Conservation (phyloP, 2,888 invertebrate species). For the Rhagonycha fulva region DNA sequence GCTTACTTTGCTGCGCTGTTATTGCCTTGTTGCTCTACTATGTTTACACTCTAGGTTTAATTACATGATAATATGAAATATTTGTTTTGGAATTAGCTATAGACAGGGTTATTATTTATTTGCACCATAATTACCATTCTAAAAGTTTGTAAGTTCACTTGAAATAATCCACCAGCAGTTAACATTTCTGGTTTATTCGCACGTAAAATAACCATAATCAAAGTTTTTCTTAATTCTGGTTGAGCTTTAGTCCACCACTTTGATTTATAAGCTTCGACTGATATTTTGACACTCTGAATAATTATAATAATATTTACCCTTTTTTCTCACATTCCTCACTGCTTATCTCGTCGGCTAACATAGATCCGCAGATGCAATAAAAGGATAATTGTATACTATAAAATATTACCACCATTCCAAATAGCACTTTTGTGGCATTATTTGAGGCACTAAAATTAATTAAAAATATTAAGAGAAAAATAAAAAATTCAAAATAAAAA, state of each 20-base stretch:
- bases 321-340: not conserved
- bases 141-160: not conserved
- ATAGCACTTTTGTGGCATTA: not conserved
- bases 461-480: not conserved
- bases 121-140: not conserved
- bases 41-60: too few relatives aligned
- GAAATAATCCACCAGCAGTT: slow-evolving; percentile 1
- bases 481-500: too few relatives aligned
- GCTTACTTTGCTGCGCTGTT: too few relatives aligned
- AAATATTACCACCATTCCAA: not conserved
- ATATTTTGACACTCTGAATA: not conserved
- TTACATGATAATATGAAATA: too few relatives aligned
- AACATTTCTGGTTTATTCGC: not conserved
- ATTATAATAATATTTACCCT: not conserved
- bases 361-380: not conserved
- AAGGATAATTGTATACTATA: not conserved
- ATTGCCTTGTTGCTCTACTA: too few relatives aligned
- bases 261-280: not conserved
- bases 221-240: not conserved
- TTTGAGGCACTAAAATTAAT: not conserved
- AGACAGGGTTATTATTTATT: too few relatives aligned
- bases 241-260: not conserved
- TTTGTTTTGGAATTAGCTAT: too few relatives aligned
- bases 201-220: not conserved
- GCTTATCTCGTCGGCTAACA: not conserved